These are phyloP conservation scores for Drosophila nigrodunni DNA, from an alignment of 1,140 invertebrate genomes.

Conservation along the genomic window DNA sequence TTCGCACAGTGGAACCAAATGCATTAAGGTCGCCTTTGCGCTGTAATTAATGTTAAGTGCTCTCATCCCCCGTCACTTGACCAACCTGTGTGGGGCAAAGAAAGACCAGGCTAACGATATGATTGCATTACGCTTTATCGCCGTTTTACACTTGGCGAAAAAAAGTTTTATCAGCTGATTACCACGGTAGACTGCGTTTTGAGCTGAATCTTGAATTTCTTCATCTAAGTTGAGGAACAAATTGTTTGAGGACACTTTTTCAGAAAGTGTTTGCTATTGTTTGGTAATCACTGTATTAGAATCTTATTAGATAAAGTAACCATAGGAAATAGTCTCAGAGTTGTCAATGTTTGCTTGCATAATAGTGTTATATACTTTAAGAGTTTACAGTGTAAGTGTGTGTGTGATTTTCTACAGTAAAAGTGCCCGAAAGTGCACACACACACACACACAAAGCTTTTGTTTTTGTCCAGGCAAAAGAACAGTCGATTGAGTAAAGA, in stretches of 20 bases:
- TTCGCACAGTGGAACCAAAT: slow-evolving; percentile 58
- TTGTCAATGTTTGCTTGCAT: neutral
- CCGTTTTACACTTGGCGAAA: slow-evolving; percentile 26
- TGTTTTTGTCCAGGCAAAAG: slow-evolving; percentile 9
- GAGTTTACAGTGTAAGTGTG: neutral
- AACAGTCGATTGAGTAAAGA: neutral
- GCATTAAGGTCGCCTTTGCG: slow-evolving; percentile 60
- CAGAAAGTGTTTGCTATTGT: no score
- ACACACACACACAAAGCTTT: neutral
- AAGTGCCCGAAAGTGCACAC: neutral
- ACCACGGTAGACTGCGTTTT: neutral
- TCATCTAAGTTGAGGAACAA: no score
- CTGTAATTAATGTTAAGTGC: slow-evolving; percentile 69
- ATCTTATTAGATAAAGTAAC: no score
- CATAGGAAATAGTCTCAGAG: neutral
- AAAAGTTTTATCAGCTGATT: slow-evolving; percentile 2
- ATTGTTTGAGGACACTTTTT: no score
- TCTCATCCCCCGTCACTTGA: slow-evolving; percentile 38
- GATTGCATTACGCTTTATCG: slow-evolving; percentile 43
- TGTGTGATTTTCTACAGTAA: neutral
- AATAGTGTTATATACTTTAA: neutral
- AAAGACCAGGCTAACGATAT: slow-evolving; percentile 11
- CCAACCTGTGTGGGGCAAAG: slow-evolving; percentile 13
- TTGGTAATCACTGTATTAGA: no score
- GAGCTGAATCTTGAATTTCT: no score